A percentile compares a stretch with the other conserved stretches of the same genome.
These are phyloP conservation scores for Cyclopterus lumpus DNA, from an alignment of 2,797 vertebrate species.

Conservation along the genomic window DNA sequence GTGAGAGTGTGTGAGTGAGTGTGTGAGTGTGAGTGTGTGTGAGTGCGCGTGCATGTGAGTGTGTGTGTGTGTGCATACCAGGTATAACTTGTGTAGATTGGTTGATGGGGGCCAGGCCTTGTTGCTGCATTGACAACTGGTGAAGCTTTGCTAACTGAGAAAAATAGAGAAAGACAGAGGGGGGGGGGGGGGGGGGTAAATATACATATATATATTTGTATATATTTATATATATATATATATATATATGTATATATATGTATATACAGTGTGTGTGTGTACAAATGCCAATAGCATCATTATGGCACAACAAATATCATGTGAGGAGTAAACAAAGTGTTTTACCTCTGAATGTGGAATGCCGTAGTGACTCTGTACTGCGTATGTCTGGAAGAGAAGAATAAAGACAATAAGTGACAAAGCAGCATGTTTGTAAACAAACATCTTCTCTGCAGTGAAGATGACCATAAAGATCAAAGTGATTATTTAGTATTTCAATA, in stretches of 20 bases:
- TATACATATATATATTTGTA: no score
- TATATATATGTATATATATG: no score
- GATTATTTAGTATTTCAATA: not conserved
- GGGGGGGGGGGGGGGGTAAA: no score
- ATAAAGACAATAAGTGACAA: not conserved
- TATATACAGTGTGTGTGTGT: not conserved
- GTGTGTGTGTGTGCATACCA: slow-evolving; percentile 77
- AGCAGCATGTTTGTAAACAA: not conserved
- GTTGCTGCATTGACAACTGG: slow-evolving; percentile 91
- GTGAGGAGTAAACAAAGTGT: fast-evolving
- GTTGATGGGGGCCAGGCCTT: slow-evolving; percentile 84
- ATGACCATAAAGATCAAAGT: no score
- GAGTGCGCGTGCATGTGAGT: slow-evolving; percentile 29
- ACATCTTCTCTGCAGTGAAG: no score
- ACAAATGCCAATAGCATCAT: not conserved
- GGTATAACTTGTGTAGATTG: slow-evolving; percentile 85
- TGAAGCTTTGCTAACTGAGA: slow-evolving; percentile 90
- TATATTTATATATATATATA: no score
- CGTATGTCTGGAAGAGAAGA: slow-evolving; percentile 73
- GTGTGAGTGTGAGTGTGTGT: not conserved
- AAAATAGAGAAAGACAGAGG: not conserved
- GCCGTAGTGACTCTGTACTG: slow-evolving; percentile 83
- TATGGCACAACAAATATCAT: not conserved
- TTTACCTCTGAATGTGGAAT: slow-evolving; percentile 84
- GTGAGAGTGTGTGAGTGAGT: no score